Percentiles rank a stretch among this genome's conserved stretches.
These are phyloP conservation scores for Potamarius usumacintae DNA, from an alignment of 2,113 vertebrate species.

Conservation along the genomic window DNA sequence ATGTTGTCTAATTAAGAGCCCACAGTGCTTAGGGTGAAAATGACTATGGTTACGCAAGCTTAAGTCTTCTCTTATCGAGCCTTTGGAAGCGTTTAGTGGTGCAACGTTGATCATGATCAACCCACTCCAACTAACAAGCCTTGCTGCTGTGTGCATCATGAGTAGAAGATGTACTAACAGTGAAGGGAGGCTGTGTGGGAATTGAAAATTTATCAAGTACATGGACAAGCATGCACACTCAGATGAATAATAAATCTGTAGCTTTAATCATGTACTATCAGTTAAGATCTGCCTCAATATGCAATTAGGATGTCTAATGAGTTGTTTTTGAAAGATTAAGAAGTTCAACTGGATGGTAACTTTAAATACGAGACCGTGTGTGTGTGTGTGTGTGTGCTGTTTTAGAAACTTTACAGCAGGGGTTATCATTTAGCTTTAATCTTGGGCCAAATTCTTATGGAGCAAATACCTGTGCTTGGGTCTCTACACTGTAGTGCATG, in stretches of 20 bases:
- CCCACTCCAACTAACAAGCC: constrained; percentile 36
- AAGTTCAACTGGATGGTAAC: not conserved
- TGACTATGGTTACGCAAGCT: not conserved
- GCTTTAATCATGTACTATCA: constrained; percentile 15
- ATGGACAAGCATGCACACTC: constrained; percentile 24
- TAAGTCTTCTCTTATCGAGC: constrained; percentile 26
- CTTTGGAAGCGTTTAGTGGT: constrained; percentile 17
- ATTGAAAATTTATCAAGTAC: constrained; percentile 23
- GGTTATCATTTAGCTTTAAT: not conserved
- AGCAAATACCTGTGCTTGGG: not conserved
- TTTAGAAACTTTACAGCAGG: not conserved
- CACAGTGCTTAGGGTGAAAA: constrained; percentile 2
- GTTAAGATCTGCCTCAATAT: constrained; percentile 10
- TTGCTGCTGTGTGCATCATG: constrained; percentile 34
- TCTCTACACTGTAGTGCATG: not conserved
- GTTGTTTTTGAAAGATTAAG: constrained; percentile 28
- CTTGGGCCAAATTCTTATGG: not conserved
- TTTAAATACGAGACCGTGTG: not conserved
- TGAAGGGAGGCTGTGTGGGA: constrained; percentile 27
- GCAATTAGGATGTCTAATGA: constrained; percentile 21
- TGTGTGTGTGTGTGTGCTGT: not conserved
- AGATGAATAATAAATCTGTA: constrained; percentile 31
- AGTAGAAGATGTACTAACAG: constrained; percentile 15
- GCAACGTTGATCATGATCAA: constrained; percentile 9
- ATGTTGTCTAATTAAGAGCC: constrained; percentile 38